Percentiles rank a stretch among this genome's conserved stretches.
Conservation (phyloP, 2,797 vertebrate species). For the Hoplostethus mediterraneus region DNA sequence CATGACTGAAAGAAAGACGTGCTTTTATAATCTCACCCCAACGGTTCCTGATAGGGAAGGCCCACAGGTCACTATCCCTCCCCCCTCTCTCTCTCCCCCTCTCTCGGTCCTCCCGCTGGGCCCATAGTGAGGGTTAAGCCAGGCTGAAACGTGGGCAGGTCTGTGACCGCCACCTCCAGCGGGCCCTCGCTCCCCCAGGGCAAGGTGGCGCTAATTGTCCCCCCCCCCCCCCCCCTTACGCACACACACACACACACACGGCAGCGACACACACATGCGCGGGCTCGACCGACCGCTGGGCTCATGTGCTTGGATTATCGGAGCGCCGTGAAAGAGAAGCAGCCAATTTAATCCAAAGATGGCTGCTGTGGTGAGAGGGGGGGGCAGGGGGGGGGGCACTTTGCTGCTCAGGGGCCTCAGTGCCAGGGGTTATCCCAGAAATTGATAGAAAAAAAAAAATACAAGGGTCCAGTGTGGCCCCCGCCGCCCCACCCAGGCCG, state of each 20-base stretch:
- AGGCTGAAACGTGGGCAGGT: constrained; percentile 56
- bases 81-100: constrained; percentile 43
- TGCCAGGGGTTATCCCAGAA: constrained; percentile 77
- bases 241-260: constrained; percentile 27
- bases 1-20: constrained; percentile 75
- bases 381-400: constrained; percentile 50
- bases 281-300: constrained; percentile 70
- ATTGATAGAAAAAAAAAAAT: constrained; percentile 67
- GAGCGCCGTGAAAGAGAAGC: constrained; percentile 75
- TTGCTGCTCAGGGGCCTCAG: constrained; percentile 50
- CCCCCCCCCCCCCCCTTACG: constrained; percentile 33
- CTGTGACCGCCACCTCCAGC: constrained; percentile 58
- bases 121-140: constrained; percentile 62
- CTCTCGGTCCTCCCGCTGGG: constrained; percentile 50
- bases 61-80: constrained; percentile 68
- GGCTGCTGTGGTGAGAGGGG: constrained; percentile 41
- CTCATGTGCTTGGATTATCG: constrained; percentile 79
- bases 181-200: constrained; percentile 60
- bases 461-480: constrained; percentile 68
- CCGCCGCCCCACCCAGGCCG: constrained; percentile 29
- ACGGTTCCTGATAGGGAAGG: constrained; percentile 72
- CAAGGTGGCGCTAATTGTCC: constrained; percentile 74
- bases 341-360: constrained; percentile 77
- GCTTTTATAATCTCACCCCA: constrained; percentile 74
- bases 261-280: constrained; percentile 36